These are phyloP conservation scores for Leucoraja ocellata DNA, from an alignment of 2,797 vertebrate genomes.

Conservation along the genomic window DNA sequence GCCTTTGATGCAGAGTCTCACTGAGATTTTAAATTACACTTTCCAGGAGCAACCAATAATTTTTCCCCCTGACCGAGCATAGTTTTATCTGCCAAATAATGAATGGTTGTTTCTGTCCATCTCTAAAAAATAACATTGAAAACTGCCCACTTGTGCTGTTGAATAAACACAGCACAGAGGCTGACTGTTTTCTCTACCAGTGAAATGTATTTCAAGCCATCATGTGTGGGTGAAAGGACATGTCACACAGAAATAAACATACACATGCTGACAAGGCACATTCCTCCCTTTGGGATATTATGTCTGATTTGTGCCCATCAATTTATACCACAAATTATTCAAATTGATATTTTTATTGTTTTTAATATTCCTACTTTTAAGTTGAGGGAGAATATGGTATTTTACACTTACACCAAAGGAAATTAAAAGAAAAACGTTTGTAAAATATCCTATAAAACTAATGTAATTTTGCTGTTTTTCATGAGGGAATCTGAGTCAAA, in stretches of 20 bases:
- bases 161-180: conserved; percentile 2
- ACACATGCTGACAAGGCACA: neutral
- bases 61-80: neutral
- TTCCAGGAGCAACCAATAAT: neutral
- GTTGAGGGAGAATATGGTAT: neutral
- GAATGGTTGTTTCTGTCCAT: neutral
- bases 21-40: neutral
- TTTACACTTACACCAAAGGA: neutral
- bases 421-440: neutral
- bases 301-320: neutral
- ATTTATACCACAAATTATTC: too few species aligned
- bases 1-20: neutral
- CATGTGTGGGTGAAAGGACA: neutral
- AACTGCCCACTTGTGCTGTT: neutral
- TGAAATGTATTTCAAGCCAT: neutral
- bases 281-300: neutral
- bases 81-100: neutral
- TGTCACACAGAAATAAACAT: neutral
- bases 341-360: neutral
- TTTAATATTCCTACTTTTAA: neutral
- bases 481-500: neutral
- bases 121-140: neutral
- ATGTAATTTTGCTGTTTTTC: neutral
- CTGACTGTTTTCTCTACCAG: neutral
- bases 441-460: neutral